A percentile compares a stretch with the other conserved stretches of the same genome.
phyloP scores from a whole-genome alignment of 2,888 invertebrate species.

The Notocelia uddmanniana region DNA sequence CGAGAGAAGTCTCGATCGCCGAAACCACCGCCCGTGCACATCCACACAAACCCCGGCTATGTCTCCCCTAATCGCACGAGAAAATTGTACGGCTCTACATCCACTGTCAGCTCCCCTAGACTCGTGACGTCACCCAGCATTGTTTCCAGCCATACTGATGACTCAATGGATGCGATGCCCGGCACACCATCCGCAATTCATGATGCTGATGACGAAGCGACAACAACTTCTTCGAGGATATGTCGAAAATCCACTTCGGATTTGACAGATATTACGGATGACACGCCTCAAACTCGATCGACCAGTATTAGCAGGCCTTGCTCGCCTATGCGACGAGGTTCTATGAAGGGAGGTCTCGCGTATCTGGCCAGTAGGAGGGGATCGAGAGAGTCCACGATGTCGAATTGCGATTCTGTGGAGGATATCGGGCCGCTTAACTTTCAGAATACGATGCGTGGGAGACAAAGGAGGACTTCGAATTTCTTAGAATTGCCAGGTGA shows the following conservation, averaged over 20 bases:
- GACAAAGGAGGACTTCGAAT: conserved; percentile 93
- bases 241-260: conserved; percentile 93
- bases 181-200: conserved; percentile 75
- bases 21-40: conserved; percentile 84
- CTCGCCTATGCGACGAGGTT: conserved; percentile 89
- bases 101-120: conserved; percentile 78
- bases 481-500: conserved; percentile 94
- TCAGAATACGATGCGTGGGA: conserved; percentile 90
- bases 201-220: conserved; percentile 79
- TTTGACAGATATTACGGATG: conserved; percentile 87
- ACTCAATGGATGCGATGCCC: conserved; percentile 76
- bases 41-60: conserved; percentile 87
- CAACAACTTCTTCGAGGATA: conserved; percentile 77
- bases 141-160: conserved; percentile 81
- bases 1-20: conserved; percentile 79
- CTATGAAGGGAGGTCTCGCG: conserved; percentile 89
- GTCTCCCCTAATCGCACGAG: conserved; percentile 82
- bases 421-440: conserved; percentile 93
- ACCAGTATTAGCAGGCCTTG: conserved; percentile 87
- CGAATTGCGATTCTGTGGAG: conserved; percentile 88
- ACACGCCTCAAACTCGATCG: conserved; percentile 86
- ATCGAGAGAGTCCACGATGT: conserved; percentile 91
- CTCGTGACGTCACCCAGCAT: conserved; percentile 79
- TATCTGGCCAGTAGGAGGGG: conserved; percentile 94
- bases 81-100: conserved; percentile 76